Base-by-base conservation (phyloP, 2,888 invertebrate species). In the Scrobipalpa atriplicella region DNA sequence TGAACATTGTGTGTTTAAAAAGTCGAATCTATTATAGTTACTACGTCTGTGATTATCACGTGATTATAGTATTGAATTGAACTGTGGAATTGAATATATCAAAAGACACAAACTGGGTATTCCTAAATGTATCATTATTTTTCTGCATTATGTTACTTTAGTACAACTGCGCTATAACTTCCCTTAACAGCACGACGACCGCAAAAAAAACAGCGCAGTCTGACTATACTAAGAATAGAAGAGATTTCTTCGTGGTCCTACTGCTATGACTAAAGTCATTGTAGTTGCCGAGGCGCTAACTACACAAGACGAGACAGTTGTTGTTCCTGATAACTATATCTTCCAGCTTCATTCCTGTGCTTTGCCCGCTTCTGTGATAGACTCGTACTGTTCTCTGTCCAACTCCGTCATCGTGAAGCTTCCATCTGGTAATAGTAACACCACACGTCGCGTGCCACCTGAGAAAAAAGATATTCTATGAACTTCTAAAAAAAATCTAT, bases 371-470 rank as follows among this genome's bases (percentile, higher is more conserved):
- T 93, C 93, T 8, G 92, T 93, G 71, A 93, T 93, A 29, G 96
- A 95, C 71, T 95, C 95, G 75, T 95, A 97, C 81, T 97, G 97
- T 78, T 97, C 97, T 77, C 96, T 97, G 75, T 97, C 96, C 70
- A 97, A 95, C 86, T 97, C 97, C 7, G 97, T 97, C 95, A 97
- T 96, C 93, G 97, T 97, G 69, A 97, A 93, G 78, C 96, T 96
- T 70, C 97, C 97, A 82, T 97, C 97, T 9, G 97, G 97, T 74
- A 97, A 89, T 78, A 97, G 91, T n/a, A 97, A 93, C 8, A 97
- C 96, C 19, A 97, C 97, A 83, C 96, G 95, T 77, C 97, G 94
- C 19, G 96, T 97, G 67, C 97, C 97, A 83, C 96, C 97, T 97
- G 80, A 5, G 72, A 73, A 18, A 66, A 52, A 64, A 56, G 58